Conservation (phyloP, 2,888 invertebrate genomes). For the Aquatica leii region DNA sequence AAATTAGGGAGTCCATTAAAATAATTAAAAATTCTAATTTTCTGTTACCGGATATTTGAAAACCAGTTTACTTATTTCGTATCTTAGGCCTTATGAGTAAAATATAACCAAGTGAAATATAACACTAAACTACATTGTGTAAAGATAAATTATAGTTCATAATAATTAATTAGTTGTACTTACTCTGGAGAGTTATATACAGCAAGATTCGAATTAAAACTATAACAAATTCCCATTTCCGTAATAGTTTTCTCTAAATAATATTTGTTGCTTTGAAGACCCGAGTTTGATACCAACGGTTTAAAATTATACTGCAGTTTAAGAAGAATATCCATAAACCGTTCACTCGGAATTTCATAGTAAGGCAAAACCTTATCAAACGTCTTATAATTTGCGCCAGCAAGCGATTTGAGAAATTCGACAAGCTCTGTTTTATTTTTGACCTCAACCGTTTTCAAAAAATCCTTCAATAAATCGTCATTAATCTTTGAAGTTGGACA, state of each 20-base stretch:
- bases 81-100: too few species aligned
- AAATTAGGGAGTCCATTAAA: too few species aligned
- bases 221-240: constrained; percentile 75
- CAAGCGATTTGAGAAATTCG: constrained; percentile 65
- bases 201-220: constrained; percentile 72
- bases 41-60: too few species aligned
- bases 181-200: constrained; percentile 67
- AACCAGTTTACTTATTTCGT: too few species aligned
- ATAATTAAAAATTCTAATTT: too few species aligned
- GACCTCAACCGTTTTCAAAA: constrained; percentile 54
- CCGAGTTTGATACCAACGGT: constrained; percentile 60
- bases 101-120: too few species aligned
- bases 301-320: constrained; percentile 64
- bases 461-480: constrained; percentile 63
- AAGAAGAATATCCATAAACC: constrained; percentile 67
- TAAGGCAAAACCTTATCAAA: constrained; percentile 67
- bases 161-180: too few species aligned
- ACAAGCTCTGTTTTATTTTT: constrained; percentile 64
- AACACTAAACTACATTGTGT: too few species aligned
- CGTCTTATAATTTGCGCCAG: constrained; percentile 68
- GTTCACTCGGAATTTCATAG: constrained; percentile 63
- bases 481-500: constrained; percentile 70
- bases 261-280: constrained; percentile 46
- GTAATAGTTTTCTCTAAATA: constrained; percentile 68
- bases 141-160: too few species aligned